Percentiles rank a stretch among this genome's conserved stretches.
Conservation (phyloP, 2,888 invertebrate genomes). For the Folsomia candida region DNA sequence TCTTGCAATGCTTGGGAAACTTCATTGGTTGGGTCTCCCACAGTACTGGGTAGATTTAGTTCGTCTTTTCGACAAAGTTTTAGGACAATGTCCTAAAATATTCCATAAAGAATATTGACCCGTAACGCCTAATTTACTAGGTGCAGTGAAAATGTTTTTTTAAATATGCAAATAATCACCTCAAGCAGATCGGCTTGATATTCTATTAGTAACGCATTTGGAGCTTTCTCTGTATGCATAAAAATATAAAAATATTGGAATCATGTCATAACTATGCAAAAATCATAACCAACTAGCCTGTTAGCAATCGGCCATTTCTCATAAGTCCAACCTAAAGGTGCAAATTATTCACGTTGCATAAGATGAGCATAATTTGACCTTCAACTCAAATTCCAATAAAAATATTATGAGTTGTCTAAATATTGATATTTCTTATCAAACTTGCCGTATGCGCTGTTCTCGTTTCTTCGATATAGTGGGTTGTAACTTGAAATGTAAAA, state of each 20-base stretch:
- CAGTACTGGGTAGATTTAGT: slow-evolving; percentile 1
- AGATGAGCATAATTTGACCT: too few relatives aligned
- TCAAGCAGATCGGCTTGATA: too few relatives aligned
- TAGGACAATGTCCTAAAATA: slow-evolving; percentile 87
- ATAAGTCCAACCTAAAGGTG: slow-evolving; percentile 90
- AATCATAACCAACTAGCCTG: too few relatives aligned
- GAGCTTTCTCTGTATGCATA: slow-evolving; percentile 91
- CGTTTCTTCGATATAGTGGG: slow-evolving; percentile 95
- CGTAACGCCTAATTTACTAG: too few relatives aligned
- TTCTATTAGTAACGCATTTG: slow-evolving; percentile 70
- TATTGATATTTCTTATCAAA: background rate
- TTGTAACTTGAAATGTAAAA: too few relatives aligned
- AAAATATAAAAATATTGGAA: too few relatives aligned
- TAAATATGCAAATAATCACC: too few relatives aligned
- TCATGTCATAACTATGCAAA: too few relatives aligned
- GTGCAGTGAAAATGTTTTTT: too few relatives aligned
- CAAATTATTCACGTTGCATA: too few relatives aligned
- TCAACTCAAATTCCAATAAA: too few relatives aligned
- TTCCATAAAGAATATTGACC: slow-evolving; percentile 67
- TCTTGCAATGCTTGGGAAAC: slow-evolving; percentile 24
- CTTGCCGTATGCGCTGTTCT: slow-evolving; percentile 81
- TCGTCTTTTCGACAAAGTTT: slow-evolving; percentile 61
- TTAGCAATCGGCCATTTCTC: slow-evolving; percentile 83
- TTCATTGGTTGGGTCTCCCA: slow-evolving; percentile 7
- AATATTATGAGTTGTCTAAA: too few relatives aligned